A percentile compares a stretch with the other conserved stretches of the same genome.
Evolutionary conservation across 2,888 invertebrate species (phyloP).

Genomic region (Leucozona laternaria): DNA sequence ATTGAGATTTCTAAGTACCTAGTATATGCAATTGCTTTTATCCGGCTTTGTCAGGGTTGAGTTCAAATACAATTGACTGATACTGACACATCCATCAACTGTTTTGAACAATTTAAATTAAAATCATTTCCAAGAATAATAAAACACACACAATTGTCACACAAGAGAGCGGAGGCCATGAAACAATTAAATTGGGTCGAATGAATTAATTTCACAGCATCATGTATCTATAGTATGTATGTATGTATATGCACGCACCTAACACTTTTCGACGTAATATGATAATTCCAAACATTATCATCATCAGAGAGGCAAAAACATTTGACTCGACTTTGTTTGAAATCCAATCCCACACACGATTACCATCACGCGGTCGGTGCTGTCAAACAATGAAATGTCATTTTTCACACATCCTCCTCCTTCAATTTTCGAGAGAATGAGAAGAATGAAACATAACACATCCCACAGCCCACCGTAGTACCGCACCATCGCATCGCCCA

Average conservation of each 20-base stretch:
- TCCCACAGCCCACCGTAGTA: no score
- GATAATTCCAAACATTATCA: slow-evolving; percentile 14
- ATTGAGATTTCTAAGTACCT: not conserved
- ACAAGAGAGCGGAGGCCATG: not conserved
- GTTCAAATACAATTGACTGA: slow-evolving; percentile 37
- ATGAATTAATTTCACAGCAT: slow-evolving; percentile 41
- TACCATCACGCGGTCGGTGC: slow-evolving; percentile 15
- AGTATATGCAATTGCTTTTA: not conserved
- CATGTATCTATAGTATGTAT: slow-evolving; percentile 2
- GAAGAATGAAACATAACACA: not conserved
- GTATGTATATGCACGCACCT: no score
- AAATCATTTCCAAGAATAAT: slow-evolving; percentile 36
- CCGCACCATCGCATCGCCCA: not conserved
- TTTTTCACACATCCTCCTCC: slow-evolving; percentile 43
- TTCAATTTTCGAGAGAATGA: not conserved
- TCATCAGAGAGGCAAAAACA: not conserved
- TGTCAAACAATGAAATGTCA: slow-evolving; percentile 58
- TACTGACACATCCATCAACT: slow-evolving; percentile 17
- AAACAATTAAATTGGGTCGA: slow-evolving; percentile 40
- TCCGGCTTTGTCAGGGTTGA: slow-evolving; percentile 25
- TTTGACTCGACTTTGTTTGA: not conserved
- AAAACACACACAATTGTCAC: slow-evolving; percentile 15
- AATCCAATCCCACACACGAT: slow-evolving; percentile 46
- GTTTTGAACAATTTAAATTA: slow-evolving; percentile 33
- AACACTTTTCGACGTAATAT: not conserved